Evolutionary conservation across 1,140 invertebrate genomes (phyloP).

Genomic region (Rhopalosiphum maidis): DNA sequence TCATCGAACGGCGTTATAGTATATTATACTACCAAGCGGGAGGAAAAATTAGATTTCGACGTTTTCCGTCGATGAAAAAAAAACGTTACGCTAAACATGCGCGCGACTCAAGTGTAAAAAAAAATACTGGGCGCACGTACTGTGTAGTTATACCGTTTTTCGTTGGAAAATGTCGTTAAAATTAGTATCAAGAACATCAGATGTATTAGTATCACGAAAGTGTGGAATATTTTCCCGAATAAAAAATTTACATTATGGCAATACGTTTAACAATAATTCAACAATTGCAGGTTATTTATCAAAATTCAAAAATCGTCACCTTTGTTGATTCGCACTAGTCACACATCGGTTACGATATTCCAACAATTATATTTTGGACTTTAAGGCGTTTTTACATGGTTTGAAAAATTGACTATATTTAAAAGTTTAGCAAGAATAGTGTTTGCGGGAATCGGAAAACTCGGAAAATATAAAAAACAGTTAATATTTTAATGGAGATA

Average conservation of each 20-base stretch:
- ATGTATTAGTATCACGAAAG: background rate
- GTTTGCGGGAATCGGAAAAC: background rate
- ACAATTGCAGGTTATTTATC: background rate
- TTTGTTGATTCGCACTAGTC: background rate
- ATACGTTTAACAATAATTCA: background rate
- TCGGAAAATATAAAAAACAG: background rate
- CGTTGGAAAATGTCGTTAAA: constrained; percentile 3
- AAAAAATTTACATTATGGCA: background rate
- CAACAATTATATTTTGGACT: no score
- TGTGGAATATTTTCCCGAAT: background rate
- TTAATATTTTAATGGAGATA: background rate
- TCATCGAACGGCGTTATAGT: background rate
- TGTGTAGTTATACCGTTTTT: background rate
- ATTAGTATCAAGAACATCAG: background rate
- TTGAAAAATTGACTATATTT: background rate
- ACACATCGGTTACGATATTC: no score
- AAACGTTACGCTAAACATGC: constrained; percentile 3
- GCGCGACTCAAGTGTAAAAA: background rate
- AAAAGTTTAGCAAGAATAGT: background rate
- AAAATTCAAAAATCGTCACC: background rate
- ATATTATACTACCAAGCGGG: background rate
- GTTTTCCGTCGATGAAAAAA: background rate
- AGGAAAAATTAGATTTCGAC: background rate
- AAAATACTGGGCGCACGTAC: background rate
- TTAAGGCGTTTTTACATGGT: no score